Evolutionary conservation across 2,888 invertebrate genomes (phyloP), one percentile per base, ranked within the genome.

Genomic region (Chaetogeoica ovagalla): DNA sequence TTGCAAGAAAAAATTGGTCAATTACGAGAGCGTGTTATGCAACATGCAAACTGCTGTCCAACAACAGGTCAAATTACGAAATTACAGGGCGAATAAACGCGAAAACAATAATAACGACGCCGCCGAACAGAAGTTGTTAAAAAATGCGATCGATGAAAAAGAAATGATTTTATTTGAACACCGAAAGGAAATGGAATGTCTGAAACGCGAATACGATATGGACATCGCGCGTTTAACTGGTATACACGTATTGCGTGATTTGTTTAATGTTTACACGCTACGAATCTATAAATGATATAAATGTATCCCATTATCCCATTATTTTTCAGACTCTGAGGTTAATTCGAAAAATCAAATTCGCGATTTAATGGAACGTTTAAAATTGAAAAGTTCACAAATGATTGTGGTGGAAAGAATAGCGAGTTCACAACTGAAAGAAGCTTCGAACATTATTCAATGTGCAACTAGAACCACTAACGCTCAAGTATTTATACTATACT

Each of bases 341-440:
- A 0, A n/a, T n/a, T 55, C 55, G 13, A 69, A 30, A 69, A 69
- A 69, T 69, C 19, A 55, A 69, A 55, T 55, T 69, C 21, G 2
- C 2, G 1, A 43, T 43, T 59, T 71, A 21, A 21, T 39, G 21
- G 39, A 43, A 23, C 6, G 21, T 30, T 43, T 71, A 59, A 59
- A 71, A 59, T 5, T 59, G 21, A 59, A 71, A 59, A 71, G 59
- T 59, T 39, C 39, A 9, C 43, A 59, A 11, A 19, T 71, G 39
- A 39, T 19, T 5, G 19, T 59, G 7, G 17, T 55, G 5, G 71
- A 71, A 43, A 59, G 43, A 59, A 23, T 59, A 21, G 71, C 71
- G 43, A 21, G 15, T 39, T 43, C 15, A 59, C 71, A 71, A 19
- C 11, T 59, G 0, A 62, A 48, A 23, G 48, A 23, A 59, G 60